Conservation (phyloP, 2,113 vertebrate species). For the Lepisosteus osseus region DNA sequence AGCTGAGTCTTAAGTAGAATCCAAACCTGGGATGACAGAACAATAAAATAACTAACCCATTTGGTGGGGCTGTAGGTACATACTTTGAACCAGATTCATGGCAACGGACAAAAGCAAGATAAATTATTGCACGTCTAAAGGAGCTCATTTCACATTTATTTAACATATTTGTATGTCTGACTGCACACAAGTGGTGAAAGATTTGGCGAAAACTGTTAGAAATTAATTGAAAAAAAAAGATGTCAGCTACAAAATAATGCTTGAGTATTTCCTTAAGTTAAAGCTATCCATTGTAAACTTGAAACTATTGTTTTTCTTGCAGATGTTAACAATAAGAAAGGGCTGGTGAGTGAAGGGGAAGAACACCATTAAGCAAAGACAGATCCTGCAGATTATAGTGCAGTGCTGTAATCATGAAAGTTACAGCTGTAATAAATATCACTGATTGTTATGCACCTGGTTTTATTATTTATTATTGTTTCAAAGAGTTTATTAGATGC, state of each 20-base stretch:
- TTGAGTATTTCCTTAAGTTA: slow-evolving; percentile 45
- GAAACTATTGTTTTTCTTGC: slow-evolving; percentile 64
- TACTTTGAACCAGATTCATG: no score
- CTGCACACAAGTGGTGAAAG: slow-evolving; percentile 6
- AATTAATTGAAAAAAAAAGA: no score
- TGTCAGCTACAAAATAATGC: slow-evolving; percentile 12
- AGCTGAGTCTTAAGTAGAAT: no score
- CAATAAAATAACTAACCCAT: no score
- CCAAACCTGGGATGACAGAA: no score
- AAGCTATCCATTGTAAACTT: slow-evolving; percentile 66
- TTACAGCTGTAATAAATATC: slow-evolving; percentile 60
- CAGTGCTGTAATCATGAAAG: slow-evolving; percentile 56
- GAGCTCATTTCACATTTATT: slow-evolving; percentile 28
- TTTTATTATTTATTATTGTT: slow-evolving; percentile 52
- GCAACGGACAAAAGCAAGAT: background rate
- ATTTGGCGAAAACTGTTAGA: slow-evolving; percentile 1
- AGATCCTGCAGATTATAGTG: slow-evolving; percentile 60
- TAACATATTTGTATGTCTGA: slow-evolving; percentile 29
- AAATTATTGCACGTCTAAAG: slow-evolving; percentile 14
- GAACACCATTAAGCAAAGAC: slow-evolving; percentile 59
- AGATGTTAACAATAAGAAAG: slow-evolving; percentile 79
- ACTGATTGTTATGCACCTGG: slow-evolving; percentile 46
- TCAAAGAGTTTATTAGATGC: slow-evolving; percentile 3
- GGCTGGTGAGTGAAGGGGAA: slow-evolving; percentile 67
- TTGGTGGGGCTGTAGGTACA: no score